Evolutionary conservation across 1,140 invertebrate species (phyloP).

Genomic region (Drosophila tani): DNA sequence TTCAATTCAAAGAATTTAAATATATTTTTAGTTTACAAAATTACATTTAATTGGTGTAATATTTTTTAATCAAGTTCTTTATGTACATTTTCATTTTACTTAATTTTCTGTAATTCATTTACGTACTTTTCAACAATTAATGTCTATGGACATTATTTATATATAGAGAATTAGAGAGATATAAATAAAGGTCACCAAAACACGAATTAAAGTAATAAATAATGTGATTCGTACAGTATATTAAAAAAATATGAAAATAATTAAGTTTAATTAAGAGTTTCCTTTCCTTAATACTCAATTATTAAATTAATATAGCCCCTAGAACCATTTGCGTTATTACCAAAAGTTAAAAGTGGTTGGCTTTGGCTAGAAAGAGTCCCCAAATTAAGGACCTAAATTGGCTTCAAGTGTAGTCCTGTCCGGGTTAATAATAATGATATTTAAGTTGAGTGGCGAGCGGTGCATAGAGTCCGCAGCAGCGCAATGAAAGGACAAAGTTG

Average conservation of each 20-base stretch:
- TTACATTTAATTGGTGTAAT: too few species aligned
- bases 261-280: not conserved
- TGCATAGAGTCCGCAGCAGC: slow-evolving; percentile 17
- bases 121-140: too few species aligned
- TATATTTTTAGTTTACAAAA: not conserved
- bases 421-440: slow-evolving; percentile 83
- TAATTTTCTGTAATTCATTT: too few species aligned
- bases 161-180: too few species aligned
- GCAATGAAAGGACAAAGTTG: slow-evolving; percentile 74
- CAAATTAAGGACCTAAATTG: not conserved
- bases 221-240: not conserved
- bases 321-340: not conserved
- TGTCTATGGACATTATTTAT: too few species aligned
- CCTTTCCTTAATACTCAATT: not conserved
- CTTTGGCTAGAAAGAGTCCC: not conserved
- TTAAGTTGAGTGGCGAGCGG: slow-evolving; percentile 53
- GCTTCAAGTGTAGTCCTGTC: slow-evolving; percentile 34
- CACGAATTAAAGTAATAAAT: too few species aligned
- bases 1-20: not conserved
- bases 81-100: too few species aligned
- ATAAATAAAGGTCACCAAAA: too few species aligned
- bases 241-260: not conserved
- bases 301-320: not conserved
- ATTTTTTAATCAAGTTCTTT: too few species aligned
- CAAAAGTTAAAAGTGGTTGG: not conserved